Evolutionary conservation across 2,113 vertebrate species (phyloP).

Genomic region (Percina caprodes): DNA sequence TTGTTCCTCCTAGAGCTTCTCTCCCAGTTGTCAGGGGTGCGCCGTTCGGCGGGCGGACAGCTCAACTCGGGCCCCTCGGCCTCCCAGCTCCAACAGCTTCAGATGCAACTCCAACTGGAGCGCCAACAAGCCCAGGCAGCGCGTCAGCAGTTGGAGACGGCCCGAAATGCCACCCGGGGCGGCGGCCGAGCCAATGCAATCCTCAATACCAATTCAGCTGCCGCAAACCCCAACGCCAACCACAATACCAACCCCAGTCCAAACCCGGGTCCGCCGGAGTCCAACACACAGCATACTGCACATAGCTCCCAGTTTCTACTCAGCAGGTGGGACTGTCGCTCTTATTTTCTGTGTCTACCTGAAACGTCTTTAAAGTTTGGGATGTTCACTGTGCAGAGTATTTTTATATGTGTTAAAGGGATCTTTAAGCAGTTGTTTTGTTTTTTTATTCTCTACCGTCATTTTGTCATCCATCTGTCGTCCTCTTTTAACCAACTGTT

Average conservation of each 20-base stretch:
- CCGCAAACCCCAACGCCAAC: conserved; percentile 89
- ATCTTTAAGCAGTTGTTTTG: not conserved
- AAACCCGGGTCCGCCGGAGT: conserved; percentile 71
- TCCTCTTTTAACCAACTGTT: not conserved
- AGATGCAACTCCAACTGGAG: conserved; percentile 99
- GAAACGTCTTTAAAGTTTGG: not conserved
- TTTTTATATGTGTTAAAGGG: too few species aligned
- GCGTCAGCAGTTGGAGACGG: conserved; percentile 96
- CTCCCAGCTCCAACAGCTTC: conserved; percentile 97
- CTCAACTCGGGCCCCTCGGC: conserved; percentile 97
- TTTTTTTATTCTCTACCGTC: not conserved
- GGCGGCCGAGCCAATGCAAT: conserved; percentile 91
- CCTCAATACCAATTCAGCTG: conserved; percentile 87
- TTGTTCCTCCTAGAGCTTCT: conserved; percentile 90
- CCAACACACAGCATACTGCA: conserved; percentile 68
- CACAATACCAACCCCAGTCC: conserved; percentile 89
- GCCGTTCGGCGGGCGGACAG: conserved; percentile 97
- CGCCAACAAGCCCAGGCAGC: conserved; percentile 97
- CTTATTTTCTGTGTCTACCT: not conserved
- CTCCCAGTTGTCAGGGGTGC: conserved; percentile 97
- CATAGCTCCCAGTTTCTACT: conserved; percentile 98
- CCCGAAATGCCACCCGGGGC: conserved; percentile 91
- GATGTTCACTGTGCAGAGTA: not conserved
- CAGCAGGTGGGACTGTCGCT: conserved; percentile 86
- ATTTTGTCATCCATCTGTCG: not conserved